A percentile compares a stretch with the other conserved stretches of the same genome.
Conservation (phyloP, 2,113 vertebrate species). For the Oxygymnocypris stewartii region DNA sequence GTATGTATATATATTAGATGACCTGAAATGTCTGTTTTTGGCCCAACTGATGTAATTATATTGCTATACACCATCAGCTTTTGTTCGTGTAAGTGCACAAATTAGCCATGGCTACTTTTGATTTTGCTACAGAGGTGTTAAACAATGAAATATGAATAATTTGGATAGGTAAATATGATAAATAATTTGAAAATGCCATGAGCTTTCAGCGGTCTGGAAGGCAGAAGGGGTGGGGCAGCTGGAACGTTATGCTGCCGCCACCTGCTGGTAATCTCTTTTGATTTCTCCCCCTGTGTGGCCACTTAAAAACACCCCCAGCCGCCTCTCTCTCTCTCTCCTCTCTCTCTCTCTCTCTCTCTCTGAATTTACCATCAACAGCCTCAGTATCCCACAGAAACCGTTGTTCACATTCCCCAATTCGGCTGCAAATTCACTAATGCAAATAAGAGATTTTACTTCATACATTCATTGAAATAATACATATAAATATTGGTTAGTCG, state of each 20-base stretch:
- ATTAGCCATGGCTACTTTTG: neutral
- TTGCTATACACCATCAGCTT: neutral
- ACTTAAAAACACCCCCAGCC: conserved; percentile 64
- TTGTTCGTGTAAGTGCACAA: neutral
- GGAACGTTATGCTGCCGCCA: conserved; percentile 81
- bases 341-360: conserved; percentile 38
- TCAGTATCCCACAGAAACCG: neutral
- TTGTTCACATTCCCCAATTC: neutral
- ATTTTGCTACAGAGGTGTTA: conserved; percentile 3
- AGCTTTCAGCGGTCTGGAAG: conserved; percentile 49
- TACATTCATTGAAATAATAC: neutral
- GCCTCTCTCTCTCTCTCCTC: conserved; percentile 51
- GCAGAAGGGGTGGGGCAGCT: conserved; percentile 77
- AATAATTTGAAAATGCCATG: conserved; percentile 55
- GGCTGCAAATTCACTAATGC: neutral
- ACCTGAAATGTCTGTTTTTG: neutral
- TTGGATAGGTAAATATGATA: conserved; percentile 50
- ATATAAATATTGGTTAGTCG: neutral
- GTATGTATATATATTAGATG: neutral
- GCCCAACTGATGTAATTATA: neutral
- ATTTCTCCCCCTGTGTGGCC: conserved; percentile 65
- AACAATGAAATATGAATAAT: conserved; percentile 41
- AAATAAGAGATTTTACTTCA: neutral
- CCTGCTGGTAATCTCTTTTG: conserved; percentile 84
- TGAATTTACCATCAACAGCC: neutral